Evolutionary conservation across 2,888 invertebrate species (phyloP).

Genomic region (Hermaeophaga mercurialis): DNA sequence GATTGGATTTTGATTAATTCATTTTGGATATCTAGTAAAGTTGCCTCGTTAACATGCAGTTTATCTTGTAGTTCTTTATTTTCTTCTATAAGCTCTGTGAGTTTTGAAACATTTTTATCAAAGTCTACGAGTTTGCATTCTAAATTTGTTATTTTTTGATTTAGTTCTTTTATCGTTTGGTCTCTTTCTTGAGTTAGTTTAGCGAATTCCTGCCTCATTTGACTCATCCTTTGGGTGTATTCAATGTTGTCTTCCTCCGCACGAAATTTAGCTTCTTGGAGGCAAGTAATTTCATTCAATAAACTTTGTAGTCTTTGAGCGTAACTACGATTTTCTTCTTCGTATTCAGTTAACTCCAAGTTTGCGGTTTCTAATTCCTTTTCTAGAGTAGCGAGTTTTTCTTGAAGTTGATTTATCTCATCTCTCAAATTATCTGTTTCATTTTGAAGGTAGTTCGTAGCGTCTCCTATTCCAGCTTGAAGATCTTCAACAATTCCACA

Average conservation of each 20-base stretch:
- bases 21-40: background rate
- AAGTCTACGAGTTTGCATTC: slow-evolving; percentile 3
- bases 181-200: slow-evolving; percentile 20
- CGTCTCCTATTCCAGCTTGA: too few relatives aligned
- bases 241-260: slow-evolving; percentile 20
- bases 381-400: slow-evolving; percentile 22
- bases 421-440: slow-evolving; percentile 1
- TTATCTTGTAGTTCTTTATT: background rate
- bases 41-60: background rate
- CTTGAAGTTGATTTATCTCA: slow-evolving; percentile 12
- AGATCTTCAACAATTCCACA: too few relatives aligned
- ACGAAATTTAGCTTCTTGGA: slow-evolving; percentile 26
- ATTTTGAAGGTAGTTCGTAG: background rate
- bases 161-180: slow-evolving; percentile 17
- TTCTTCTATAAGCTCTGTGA: background rate
- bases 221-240: slow-evolving; percentile 10
- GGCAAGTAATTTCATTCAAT: slow-evolving; percentile 8
- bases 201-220: slow-evolving; percentile 18
- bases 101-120: background rate
- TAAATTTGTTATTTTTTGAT: slow-evolving; percentile 19
- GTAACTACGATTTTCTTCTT: slow-evolving; percentile 33
- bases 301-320: slow-evolving; percentile 27
- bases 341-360: slow-evolving; percentile 31
- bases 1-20: background rate
- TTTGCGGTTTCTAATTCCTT: slow-evolving; percentile 19